Evolutionary conservation across 2,797 vertebrate genomes (phyloP).

Genomic region (Etheostoma perlongum): DNA sequence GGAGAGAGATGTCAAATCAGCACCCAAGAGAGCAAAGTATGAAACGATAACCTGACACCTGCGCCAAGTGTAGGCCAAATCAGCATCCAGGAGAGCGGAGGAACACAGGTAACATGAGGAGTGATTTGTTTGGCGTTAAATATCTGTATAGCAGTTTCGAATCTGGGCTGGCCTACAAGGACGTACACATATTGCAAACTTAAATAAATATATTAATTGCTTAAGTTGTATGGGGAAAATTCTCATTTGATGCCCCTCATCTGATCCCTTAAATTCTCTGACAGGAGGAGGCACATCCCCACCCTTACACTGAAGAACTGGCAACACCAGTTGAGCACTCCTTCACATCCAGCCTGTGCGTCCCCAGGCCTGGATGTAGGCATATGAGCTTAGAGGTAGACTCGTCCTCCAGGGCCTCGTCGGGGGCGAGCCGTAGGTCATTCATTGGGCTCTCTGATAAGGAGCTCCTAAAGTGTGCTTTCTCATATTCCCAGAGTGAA

Average conservation of each 20-base stretch:
- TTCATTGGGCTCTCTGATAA: constrained; percentile 78
- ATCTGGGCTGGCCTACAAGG: not conserved
- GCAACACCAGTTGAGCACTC: constrained; percentile 46
- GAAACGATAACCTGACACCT: constrained; percentile 20
- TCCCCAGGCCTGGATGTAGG: constrained; percentile 41
- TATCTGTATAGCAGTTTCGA: not conserved
- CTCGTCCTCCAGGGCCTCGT: constrained; percentile 52
- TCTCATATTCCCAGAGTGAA: constrained; percentile 75
- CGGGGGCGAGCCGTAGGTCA: constrained; percentile 48
- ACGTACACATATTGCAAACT: not conserved
- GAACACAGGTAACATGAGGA: constrained; percentile 10
- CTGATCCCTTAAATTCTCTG: constrained; percentile 45
- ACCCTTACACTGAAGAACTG: constrained; percentile 41
- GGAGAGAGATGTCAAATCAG: constrained; percentile 2
- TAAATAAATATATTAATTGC: not conserved
- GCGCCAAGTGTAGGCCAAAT: constrained; percentile 2
- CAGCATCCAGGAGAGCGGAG: constrained; percentile 36
- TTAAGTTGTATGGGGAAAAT: not conserved
- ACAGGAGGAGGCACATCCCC: constrained; percentile 69
- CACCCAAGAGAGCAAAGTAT: constrained; percentile 1
- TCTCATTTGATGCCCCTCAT: not conserved
- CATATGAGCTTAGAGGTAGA: constrained; percentile 57
- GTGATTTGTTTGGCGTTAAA: not conserved
- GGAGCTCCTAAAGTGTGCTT: constrained; percentile 78
- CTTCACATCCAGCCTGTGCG: constrained; percentile 55